phyloP scores from a whole-genome alignment of 2,888 invertebrate species.

The Dione juno region DNA sequence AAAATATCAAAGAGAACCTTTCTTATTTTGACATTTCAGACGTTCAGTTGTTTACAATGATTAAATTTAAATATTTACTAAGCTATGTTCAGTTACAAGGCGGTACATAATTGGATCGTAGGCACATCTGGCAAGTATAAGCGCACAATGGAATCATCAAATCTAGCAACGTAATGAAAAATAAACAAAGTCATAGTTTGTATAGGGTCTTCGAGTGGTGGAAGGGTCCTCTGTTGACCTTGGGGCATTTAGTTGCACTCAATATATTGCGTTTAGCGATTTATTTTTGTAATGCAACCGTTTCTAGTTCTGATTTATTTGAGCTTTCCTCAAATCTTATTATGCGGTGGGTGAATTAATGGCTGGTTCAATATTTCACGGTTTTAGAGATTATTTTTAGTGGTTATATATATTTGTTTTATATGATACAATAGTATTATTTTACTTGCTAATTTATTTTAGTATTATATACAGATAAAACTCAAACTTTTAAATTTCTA shows the following conservation, averaged over 20 bases:
- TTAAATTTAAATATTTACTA: slow-evolving; percentile 25
- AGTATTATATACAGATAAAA: no score
- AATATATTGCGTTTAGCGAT: slow-evolving; percentile 35
- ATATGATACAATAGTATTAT: background rate
- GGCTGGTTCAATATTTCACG: background rate
- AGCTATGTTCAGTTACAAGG: slow-evolving; percentile 24
- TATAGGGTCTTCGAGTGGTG: slow-evolving; percentile 32
- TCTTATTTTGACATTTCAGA: slow-evolving; percentile 19
- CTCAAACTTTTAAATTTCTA: no score
- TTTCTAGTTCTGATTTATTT: slow-evolving; percentile 21
- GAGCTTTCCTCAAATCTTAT: slow-evolving; percentile 7
- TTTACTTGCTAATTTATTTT: background rate
- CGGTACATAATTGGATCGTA: slow-evolving; percentile 25
- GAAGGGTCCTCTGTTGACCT: slow-evolving; percentile 39
- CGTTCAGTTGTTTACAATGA: slow-evolving; percentile 1
- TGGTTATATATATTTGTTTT: background rate
- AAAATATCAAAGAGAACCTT: background rate
- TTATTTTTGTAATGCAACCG: slow-evolving; percentile 32
- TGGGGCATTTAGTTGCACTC: slow-evolving; percentile 37
- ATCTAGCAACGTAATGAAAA: slow-evolving; percentile 22
- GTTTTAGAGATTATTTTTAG: background rate
- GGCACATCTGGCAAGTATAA: slow-evolving; percentile 27
- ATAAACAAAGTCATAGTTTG: slow-evolving; percentile 28
- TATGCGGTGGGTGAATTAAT: background rate
- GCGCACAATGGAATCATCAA: slow-evolving; percentile 20